Conservation (phyloP, 2,888 invertebrate species). For the Abrostola tripartita region DNA sequence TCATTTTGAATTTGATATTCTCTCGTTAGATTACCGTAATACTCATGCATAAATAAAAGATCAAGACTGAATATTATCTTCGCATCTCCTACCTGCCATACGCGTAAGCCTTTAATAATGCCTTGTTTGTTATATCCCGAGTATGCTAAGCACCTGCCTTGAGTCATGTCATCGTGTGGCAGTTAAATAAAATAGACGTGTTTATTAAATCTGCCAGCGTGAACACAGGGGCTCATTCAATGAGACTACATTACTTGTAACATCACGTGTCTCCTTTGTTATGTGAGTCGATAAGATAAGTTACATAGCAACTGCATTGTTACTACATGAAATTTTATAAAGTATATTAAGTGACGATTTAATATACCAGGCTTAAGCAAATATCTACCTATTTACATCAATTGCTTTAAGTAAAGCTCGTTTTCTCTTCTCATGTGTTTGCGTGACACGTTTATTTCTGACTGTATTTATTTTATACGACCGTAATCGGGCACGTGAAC, state of each 20-base stretch:
- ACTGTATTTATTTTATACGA: not conserved
- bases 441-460: not conserved
- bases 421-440: constrained; percentile 17
- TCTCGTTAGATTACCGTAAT: not conserved
- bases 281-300: not conserved
- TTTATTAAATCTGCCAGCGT: constrained; percentile 35
- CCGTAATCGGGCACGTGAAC: not conserved
- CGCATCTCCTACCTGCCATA: constrained; percentile 12
- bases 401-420: constrained; percentile 27
- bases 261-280: not conserved
- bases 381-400: constrained; percentile 29
- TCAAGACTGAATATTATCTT: constrained; percentile 22
- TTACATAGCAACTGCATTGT: not conserved
- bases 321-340: not conserved
- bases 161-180: constrained; percentile 37
- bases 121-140: constrained; percentile 31
- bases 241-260: constrained; percentile 6
- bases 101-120: constrained; percentile 37
- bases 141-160: constrained; percentile 48
- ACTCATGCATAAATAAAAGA: constrained; percentile 26
- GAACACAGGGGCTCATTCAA: constrained; percentile 19
- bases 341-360: not conserved
- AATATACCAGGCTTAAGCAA: constrained; percentile 19
- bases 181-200: constrained; percentile 25
- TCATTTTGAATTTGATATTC: too few relatives aligned